These are phyloP conservation scores for Dissostichus mawsoni DNA, from an alignment of 2,113 vertebrate genomes.

Conservation along the genomic window DNA sequence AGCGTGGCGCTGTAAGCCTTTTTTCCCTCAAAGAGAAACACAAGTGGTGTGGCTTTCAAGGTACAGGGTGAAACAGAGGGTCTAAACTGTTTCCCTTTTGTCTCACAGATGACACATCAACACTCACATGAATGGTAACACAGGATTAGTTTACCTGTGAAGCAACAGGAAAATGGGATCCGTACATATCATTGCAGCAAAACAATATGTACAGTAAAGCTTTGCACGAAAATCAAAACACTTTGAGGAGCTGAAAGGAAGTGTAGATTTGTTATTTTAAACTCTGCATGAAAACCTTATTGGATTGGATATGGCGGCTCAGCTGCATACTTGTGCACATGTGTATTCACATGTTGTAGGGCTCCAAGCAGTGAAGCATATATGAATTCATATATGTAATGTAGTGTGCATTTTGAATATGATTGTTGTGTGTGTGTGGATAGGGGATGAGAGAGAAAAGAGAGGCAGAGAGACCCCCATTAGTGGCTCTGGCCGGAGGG, in stretches of 20 bases:
- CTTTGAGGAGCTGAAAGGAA: conserved; percentile 18
- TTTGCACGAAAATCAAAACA: conserved; percentile 37
- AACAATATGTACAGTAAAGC: conserved; percentile 23
- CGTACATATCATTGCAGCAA: conserved; percentile 13
- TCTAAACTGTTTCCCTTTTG: conserved; percentile 57
- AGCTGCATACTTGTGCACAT: conserved; percentile 27
- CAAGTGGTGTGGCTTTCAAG: conserved; percentile 65
- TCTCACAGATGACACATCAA: conserved; percentile 58
- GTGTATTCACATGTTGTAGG: conserved; percentile 44
- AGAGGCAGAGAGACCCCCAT: conserved; percentile 64
- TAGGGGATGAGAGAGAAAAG: too few species aligned
- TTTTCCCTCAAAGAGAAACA: conserved; percentile 63
- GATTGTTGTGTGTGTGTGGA: conserved; percentile 19
- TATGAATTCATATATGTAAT: conserved; percentile 59
- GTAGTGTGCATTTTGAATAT: conserved; percentile 61
- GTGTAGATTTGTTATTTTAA: conserved; percentile 58
- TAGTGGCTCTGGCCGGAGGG: conserved; percentile 63
- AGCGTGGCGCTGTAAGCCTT: conserved; percentile 68
- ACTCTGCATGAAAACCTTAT: conserved; percentile 46
- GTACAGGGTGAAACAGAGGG: conserved; percentile 51
- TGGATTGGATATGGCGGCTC: conserved; percentile 56
- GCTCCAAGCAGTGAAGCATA: conserved; percentile 63
- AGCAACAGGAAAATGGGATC: conserved; percentile 39
- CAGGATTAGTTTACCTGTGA: conserved; percentile 48
- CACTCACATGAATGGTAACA: conserved; percentile 54